phyloP scores from a whole-genome alignment of 2,113 vertebrate genomes.

The Artemisiospiza belli region DNA sequence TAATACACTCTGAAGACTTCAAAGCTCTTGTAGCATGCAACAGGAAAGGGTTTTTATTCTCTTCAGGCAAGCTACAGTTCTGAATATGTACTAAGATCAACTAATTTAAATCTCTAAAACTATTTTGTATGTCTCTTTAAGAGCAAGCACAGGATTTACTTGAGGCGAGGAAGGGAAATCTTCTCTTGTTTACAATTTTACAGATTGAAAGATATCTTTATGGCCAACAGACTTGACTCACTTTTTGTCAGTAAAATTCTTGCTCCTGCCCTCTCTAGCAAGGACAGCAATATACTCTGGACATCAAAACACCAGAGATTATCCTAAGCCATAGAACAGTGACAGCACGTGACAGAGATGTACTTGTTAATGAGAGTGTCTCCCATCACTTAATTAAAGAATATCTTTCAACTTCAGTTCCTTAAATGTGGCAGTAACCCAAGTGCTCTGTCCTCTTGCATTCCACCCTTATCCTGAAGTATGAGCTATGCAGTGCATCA shows the following conservation, averaged over 20 bases:
- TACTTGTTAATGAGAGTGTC: not conserved
- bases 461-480: not conserved
- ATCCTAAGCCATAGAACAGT: constrained; percentile 6
- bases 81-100: constrained; percentile 16
- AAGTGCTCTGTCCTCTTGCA: not conserved
- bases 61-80: not conserved
- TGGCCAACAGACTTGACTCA: not conserved
- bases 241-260: not conserved
- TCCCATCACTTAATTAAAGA: not conserved
- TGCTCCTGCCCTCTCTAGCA: not conserved
- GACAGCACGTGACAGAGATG: not conserved
- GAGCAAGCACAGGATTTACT: constrained; percentile 35
- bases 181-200: not conserved
- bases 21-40: not conserved
- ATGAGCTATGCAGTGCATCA: not conserved
- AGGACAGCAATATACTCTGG: not conserved
- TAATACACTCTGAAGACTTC: not conserved
- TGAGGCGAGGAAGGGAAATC: not conserved
- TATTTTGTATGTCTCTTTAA: constrained; percentile 22
- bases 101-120: constrained; percentile 52
- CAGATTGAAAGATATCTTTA: constrained; percentile 20
- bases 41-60: not conserved
- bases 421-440: not conserved
- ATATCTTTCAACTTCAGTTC: not conserved
- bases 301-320: constrained; percentile 24